Evolutionary conservation across 30 jellyfish, hydroid and myxozoan genomes (phyloP), one percentile per base, ranked within the genome.

Genomic region (Hydractinia symbiolongicarpus): DNA sequence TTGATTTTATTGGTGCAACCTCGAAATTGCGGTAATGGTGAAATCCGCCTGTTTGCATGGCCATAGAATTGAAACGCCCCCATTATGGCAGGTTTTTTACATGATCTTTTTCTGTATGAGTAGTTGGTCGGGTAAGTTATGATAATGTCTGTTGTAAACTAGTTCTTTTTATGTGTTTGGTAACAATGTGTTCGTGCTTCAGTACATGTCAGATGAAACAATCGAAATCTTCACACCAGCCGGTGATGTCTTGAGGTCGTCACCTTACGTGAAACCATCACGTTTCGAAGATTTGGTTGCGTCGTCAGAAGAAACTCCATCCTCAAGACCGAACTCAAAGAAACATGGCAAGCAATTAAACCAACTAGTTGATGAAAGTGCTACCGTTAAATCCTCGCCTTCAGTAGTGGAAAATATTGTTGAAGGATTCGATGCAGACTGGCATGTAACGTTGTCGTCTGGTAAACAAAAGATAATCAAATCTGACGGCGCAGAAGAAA

Each of bases 381-480:
- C 17, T 7, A 9, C 74, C 19, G 74, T 13, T 44, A 30, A 30
- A 30, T 13, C 74, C 19, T 58, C 69, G 15, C 74, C 74, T 64
- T 44, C 40, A 6, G 9, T 6, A 1, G 74, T 64, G 9, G 16
- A 7, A 64, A 44, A 44, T 6, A 13, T 6, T 6, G 17, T 6
- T n/a, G 40, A 4, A 8, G 15, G 5, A 50, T 58, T 30, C 0
- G 68, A 50, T 30, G 54, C 54, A 50, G 83, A 74, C 5, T 74
- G 83, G 83, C 0, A 7, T 55, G 61, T 30, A 49, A n/a, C 20
- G 66, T 74, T 58, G 4, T 66, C 83, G 16, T 30, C 57, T 51
- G 83, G 83, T 50, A 53, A 74, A 58, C 76, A 44, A 20, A 74
- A 74, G 72, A 50, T 74, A 1, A 74, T 74, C 69, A 74, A 55